These are phyloP conservation scores for Odontomyia ornata DNA, from an alignment of 2,888 invertebrate species.

Conservation along the genomic window DNA sequence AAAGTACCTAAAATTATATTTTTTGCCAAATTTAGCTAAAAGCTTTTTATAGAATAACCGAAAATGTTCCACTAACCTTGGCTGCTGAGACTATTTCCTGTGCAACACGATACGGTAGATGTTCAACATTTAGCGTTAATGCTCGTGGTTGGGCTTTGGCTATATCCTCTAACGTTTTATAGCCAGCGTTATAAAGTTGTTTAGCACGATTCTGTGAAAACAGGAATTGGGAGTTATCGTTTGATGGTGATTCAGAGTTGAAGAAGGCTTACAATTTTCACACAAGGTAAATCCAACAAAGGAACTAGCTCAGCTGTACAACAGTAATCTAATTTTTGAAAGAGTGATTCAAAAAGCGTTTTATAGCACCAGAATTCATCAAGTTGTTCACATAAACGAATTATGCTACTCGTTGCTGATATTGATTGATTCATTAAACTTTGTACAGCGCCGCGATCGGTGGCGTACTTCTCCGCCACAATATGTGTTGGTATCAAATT, in stretches of 20 bases:
- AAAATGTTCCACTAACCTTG: conserved; percentile 65
- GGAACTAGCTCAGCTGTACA: conserved; percentile 81
- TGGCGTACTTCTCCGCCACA: conserved; percentile 76
- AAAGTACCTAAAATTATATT: conserved; percentile 71
- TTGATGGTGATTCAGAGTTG: conserved; percentile 5
- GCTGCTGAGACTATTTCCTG: conserved; percentile 86
- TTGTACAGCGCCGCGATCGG: conserved; percentile 84
- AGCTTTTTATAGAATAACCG: neutral
- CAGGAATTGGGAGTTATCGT: no score
- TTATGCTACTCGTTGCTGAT: conserved; percentile 78
- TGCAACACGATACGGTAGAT: conserved; percentile 78
- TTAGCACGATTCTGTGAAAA: conserved; percentile 77
- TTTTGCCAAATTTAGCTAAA: neutral
- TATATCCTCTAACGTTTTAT: conserved; percentile 76
- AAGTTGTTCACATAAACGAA: conserved; percentile 81
- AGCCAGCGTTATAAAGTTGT: conserved; percentile 86
- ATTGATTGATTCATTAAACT: conserved; percentile 76
- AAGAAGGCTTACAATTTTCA: conserved; percentile 73
- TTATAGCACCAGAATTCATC: conserved; percentile 84
- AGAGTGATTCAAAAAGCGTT: conserved; percentile 78
- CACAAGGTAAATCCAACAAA: conserved; percentile 87
- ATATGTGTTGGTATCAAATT: conserved; percentile 71
- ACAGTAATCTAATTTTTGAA: conserved; percentile 80
- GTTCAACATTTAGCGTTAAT: conserved; percentile 72
- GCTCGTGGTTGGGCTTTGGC: conserved; percentile 75